phyloP scores from a whole-genome alignment of 1,140 invertebrate genomes.

The Scylla paramamosain region DNA sequence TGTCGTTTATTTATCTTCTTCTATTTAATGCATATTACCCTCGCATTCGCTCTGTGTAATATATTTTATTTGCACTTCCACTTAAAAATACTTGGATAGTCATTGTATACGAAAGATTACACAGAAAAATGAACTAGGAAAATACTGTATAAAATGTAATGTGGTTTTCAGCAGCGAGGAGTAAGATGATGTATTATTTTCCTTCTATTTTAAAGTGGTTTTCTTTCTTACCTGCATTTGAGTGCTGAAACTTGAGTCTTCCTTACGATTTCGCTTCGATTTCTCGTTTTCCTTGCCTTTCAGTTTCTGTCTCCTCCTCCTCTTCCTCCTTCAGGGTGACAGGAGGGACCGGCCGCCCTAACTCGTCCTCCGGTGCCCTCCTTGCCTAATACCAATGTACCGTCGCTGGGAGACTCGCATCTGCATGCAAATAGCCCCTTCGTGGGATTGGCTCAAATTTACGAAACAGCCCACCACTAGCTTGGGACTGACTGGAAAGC shows the following conservation, averaged over 20 bases:
- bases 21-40: too few species aligned
- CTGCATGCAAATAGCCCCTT: slow-evolving; percentile 19
- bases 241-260: too few species aligned
- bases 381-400: slow-evolving; percentile 12
- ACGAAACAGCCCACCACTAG: neutral
- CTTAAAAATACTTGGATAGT: too few species aligned
- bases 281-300: too few species aligned
- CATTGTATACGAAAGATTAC: too few species aligned
- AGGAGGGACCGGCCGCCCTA: neutral
- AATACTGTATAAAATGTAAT: too few species aligned
- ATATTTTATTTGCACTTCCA: too few species aligned
- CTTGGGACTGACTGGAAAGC: slow-evolving; percentile 11
- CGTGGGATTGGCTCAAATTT: slow-evolving; percentile 21
- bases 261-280: too few species aligned
- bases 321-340: neutral
- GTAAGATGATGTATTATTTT: neutral
- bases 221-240: neutral
- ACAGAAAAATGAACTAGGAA: too few species aligned
- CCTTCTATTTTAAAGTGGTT: neutral
- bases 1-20: neutral
- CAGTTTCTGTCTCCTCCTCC: neutral
- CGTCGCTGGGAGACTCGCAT: neutral
- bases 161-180: too few species aligned
- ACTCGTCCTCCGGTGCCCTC: neutral
- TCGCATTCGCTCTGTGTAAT: too few species aligned